Evolutionary conservation across 1,140 invertebrate genomes (phyloP).

Genomic region (Copidosoma floridanum): DNA sequence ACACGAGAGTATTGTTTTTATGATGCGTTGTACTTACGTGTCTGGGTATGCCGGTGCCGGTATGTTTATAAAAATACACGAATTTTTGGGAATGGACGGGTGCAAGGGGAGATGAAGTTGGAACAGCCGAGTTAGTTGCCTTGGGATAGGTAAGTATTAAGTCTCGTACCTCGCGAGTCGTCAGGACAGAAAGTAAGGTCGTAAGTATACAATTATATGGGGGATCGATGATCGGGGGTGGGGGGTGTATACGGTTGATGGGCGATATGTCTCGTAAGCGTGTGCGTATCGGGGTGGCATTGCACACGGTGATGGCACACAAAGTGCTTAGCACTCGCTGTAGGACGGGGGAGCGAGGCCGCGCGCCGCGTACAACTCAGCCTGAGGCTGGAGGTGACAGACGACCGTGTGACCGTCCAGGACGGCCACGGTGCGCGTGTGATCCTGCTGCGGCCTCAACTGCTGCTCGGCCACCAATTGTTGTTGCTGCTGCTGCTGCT

Average conservation of each 20-base stretch:
- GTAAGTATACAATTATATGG: no score
- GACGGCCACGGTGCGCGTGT: slow-evolving; percentile 71
- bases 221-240: slow-evolving; percentile 34
- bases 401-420: slow-evolving; percentile 80
- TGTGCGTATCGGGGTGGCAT: neutral
- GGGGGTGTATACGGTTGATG: neutral
- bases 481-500: slow-evolving; percentile 47
- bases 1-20: no score
- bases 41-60: no score
- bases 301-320: neutral
- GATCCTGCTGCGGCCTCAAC: slow-evolving; percentile 56
- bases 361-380: slow-evolving; percentile 58
- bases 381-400: slow-evolving; percentile 73
- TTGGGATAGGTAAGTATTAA: no score
- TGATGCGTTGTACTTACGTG: no score
- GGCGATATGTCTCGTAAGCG: no score
- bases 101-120: no score
- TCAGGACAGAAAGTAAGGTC: no score
- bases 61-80: no score
- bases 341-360: slow-evolving; percentile 62
- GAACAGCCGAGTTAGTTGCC: no score
- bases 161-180: no score
- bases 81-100: no score
- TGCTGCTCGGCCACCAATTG: slow-evolving; percentile 51
- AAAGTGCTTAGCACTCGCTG: slow-evolving; percentile 57